Evolutionary conservation across 1,140 invertebrate species (phyloP), one percentile per base, ranked within the genome.

Genomic region (Pentalonia nigronervosa): DNA sequence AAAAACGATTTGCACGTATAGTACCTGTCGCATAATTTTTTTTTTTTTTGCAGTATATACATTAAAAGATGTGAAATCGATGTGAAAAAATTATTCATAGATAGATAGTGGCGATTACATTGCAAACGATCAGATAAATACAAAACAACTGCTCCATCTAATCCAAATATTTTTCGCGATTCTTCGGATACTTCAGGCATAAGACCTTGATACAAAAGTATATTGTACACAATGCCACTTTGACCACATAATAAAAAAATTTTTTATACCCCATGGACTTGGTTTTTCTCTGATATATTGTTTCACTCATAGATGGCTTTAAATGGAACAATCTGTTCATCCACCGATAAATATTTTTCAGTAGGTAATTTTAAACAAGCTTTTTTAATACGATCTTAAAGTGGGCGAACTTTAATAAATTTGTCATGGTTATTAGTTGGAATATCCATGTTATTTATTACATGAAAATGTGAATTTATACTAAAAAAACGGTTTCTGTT

Each of bases 191-290:
- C 88, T 94, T 84, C 25, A 45, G 41, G 41, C 41, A 36, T 45
- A 56, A 9, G 8, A 47, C 47, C 90, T 17, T 94, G 94, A 94
- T 95, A 94, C 21, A 83, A 36, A 36, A 83, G 9, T 34, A 94
- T 95, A 94, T 95, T 94, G 87, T 94, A 94, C 21, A 94, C 34
- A 7, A 94, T 91, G 25, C 95, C 95, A 90, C 81, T 94, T 84
- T 90, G 91, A 21, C 94, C 94, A 94, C 94, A 94, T 7, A 94
- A 56, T 34, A 94, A 88, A 94, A 94, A 94, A 34, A 94, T n/a
- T 94, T 94, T 94, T 60, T 48, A 90, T 56, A 3, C 88, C 88
- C 53, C 53, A 60, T 0, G n/a, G 48, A 60, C 36, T 90, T 36
- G 34, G 88, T 60, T 90, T 90, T 41, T 36, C 53, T 56, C 36